These are phyloP conservation scores for Catharus minimus DNA, from an alignment of 2,113 vertebrate genomes.

Conservation along the genomic window DNA sequence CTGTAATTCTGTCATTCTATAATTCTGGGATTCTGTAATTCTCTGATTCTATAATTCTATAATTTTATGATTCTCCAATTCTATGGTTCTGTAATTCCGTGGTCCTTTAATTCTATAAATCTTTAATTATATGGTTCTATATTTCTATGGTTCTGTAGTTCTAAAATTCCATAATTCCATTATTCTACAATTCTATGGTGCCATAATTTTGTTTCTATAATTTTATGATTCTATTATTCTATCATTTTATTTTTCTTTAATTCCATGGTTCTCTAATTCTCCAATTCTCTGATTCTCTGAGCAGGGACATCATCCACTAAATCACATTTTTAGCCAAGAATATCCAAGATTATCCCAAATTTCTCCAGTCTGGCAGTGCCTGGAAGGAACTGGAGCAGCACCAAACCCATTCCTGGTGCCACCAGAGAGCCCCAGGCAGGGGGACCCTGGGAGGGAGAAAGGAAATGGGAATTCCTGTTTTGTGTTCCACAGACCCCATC, in stretches of 20 bases:
- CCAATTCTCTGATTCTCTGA: not conserved
- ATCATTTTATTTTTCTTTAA: not conserved
- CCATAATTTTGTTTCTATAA: not conserved
- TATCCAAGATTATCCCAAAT: not conserved
- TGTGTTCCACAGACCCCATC: not conserved
- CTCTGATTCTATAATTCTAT: rapidly evolving
- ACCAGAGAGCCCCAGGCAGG: not conserved
- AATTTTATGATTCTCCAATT: rapidly evolving
- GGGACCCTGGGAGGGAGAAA: not conserved
- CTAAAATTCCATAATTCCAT: rapidly evolving
- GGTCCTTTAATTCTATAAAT: rapidly evolving
- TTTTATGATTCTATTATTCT: not conserved
- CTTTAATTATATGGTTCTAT: rapidly evolving
- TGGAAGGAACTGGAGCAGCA: not conserved
- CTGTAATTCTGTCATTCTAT: rapidly evolving
- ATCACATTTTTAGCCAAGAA: not conserved
- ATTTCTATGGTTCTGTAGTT: rapidly evolving
- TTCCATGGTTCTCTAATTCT: not conserved
- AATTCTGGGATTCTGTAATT: rapidly evolving
- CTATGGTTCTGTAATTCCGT: rapidly evolving
- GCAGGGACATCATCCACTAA: not conserved
- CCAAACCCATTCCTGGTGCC: not conserved
- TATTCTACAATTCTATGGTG: not conserved
- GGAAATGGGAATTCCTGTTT: not conserved
- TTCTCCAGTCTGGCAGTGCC: not conserved